Evolutionary conservation across 2,797 vertebrate genomes (phyloP), one percentile per base, ranked within the genome.

Genomic region (Halcyon badia): DNA sequence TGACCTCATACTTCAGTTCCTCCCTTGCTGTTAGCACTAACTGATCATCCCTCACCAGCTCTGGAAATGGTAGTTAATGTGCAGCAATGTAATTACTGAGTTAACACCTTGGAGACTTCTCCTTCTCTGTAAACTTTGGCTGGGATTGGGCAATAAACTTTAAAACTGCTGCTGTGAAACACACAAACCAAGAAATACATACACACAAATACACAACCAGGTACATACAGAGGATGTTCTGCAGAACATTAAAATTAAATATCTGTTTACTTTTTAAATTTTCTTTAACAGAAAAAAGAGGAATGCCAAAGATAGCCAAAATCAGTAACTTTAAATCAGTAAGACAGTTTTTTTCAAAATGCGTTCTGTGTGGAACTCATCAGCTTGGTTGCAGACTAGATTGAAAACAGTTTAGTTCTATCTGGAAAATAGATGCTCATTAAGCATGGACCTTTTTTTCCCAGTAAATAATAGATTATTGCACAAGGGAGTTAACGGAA

Each of bases 201-300:
- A 12, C 17, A 60, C 16, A 19, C 0, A 0, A 49, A 65, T 17
- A 60, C 62, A 30, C 18, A 60, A 17, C 5, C 5, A 39, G 26
- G 19, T 51, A 62, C n/a, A 21, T 10, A 48, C 2, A 66, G 30
- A 83, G 25, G 30, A 56, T 64, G 37, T 58, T 84, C 37, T 52
- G 19, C 19, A 52, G 39, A 80, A 46, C 65, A 83, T 28, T 33
- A 46, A 73, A 42, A 33, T 35, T 46, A 79, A 48, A 26, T 30
- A 15, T 30, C 30, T 19, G 35, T 51, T 44, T 33, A 11, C 4
- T 4, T 14, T 42, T 42, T 18, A 16, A 42, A 42, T 42, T 42
- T 42, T 16, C 15, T 42, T 17, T 42, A 42, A 42, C 41, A 42
- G 41, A 42, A 42, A 42, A 42, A 10, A 51, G 4, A 51, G 4